Conservation (phyloP, 2,797 vertebrate species). For the Delichon dasypus region DNA sequence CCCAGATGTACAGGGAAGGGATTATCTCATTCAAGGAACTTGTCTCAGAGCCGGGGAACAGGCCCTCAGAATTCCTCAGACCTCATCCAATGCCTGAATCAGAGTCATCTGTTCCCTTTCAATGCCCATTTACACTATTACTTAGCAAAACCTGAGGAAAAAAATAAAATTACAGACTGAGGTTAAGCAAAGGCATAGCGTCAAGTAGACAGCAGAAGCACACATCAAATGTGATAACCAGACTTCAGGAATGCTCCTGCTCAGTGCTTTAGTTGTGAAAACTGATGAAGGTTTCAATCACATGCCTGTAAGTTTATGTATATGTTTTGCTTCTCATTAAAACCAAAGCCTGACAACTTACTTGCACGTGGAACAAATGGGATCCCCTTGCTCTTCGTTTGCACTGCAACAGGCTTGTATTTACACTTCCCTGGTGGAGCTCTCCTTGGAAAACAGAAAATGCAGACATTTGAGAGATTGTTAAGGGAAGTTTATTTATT, state of each 20-base stretch:
- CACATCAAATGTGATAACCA: background rate
- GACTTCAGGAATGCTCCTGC: background rate
- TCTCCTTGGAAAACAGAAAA: slow-evolving; percentile 75
- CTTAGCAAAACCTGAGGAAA: background rate
- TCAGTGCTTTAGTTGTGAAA: background rate
- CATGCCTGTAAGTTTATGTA: background rate
- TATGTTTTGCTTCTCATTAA: background rate
- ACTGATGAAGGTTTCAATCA: background rate
- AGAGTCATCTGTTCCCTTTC: background rate
- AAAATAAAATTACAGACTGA: too few relatives aligned
- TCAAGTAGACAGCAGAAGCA: background rate
- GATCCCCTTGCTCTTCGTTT: slow-evolving; percentile 80
- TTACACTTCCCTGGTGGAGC: slow-evolving; percentile 86
- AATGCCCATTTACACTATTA: background rate
- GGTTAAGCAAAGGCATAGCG: background rate
- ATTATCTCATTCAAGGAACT: background rate
- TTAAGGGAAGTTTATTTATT: background rate
- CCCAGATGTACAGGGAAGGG: background rate
- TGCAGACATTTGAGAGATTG: background rate
- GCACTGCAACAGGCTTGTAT: slow-evolving; percentile 78
- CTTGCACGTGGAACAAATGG: slow-evolving; percentile 78
- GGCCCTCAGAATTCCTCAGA: background rate
- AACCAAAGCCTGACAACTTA: slow-evolving; percentile 69
- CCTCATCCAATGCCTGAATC: background rate
- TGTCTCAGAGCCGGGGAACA: background rate